phyloP scores from a whole-genome alignment of 1,140 invertebrate genomes.

The Nebria ingens region DNA sequence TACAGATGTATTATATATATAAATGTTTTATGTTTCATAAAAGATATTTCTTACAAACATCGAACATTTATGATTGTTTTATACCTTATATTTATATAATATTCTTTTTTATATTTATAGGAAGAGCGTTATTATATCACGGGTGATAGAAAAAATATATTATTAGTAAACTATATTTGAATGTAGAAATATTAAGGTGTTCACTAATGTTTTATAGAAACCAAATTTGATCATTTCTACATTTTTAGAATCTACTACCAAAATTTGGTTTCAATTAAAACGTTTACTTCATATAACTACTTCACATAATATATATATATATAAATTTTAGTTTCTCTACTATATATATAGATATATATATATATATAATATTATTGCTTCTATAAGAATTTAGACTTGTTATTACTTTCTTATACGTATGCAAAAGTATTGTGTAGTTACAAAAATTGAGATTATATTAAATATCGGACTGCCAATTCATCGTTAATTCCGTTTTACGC shows the following conservation, averaged over 20 bases:
- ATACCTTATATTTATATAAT: slow-evolving; percentile 1
- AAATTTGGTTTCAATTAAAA: not conserved
- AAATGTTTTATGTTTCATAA: not conserved
- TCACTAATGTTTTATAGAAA: slow-evolving; percentile 6
- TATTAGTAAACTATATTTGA: slow-evolving; percentile 7
- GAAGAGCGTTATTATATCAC: slow-evolving; percentile 9
- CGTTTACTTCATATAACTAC: not conserved
- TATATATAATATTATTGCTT: slow-evolving; percentile 4
- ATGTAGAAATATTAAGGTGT: slow-evolving; percentile 7
- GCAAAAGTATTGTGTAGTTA: no score
- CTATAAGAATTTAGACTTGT: slow-evolving; percentile 1
- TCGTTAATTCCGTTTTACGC: no score
- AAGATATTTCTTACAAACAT: not conserved
- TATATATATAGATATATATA: not conserved
- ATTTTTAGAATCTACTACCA: no score
- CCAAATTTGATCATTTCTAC: not conserved
- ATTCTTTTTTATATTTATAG: slow-evolving; percentile 2
- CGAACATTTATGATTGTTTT: slow-evolving; percentile 9
- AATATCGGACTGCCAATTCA: no score
- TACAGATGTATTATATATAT: slow-evolving; percentile 1
- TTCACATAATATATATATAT: slow-evolving; percentile 7
- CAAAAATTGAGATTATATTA: no score
- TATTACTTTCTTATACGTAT: not conserved
- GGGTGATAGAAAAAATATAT: slow-evolving; percentile 9
- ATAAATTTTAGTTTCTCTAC: not conserved